Conservation (phyloP, 2,113 vertebrate genomes). For the Dicrurus megarhynchus region DNA sequence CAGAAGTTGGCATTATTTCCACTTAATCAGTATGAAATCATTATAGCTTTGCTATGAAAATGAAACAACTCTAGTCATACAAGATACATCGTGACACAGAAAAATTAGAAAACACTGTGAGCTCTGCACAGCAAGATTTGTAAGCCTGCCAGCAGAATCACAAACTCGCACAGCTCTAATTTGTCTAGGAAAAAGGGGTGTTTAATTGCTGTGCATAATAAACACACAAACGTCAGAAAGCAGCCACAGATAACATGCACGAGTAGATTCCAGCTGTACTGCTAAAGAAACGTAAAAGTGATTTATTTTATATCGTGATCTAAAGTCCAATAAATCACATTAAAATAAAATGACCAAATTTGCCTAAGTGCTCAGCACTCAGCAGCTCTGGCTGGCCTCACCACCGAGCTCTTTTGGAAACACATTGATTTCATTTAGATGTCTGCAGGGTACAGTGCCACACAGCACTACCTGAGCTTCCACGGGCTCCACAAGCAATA, state of each 20-base stretch:
- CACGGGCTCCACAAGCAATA: background rate
- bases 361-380: constrained; percentile 7
- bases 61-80: constrained; percentile 57
- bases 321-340: constrained; percentile 36
- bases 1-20: constrained; percentile 31
- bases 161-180: constrained; percentile 30
- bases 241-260: background rate
- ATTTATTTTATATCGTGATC: constrained; percentile 45
- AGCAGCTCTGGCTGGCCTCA: background rate
- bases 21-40: constrained; percentile 61
- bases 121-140: constrained; percentile 34
- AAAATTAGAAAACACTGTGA: constrained; percentile 54
- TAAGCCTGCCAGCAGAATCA: constrained; percentile 55
- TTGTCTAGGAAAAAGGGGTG: constrained; percentile 49
- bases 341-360: constrained; percentile 19
- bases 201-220: constrained; percentile 56
- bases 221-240: constrained; percentile 10
- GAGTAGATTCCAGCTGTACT: background rate
- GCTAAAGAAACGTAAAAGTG: background rate
- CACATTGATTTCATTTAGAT: background rate
- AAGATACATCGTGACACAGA: constrained; percentile 61
- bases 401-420: background rate
- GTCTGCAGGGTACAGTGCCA: background rate
- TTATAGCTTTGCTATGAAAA: constrained; percentile 52
- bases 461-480: background rate